These are phyloP conservation scores for Oxyura jamaicensis DNA, from an alignment of 2,113 vertebrate species.

Conservation along the genomic window DNA sequence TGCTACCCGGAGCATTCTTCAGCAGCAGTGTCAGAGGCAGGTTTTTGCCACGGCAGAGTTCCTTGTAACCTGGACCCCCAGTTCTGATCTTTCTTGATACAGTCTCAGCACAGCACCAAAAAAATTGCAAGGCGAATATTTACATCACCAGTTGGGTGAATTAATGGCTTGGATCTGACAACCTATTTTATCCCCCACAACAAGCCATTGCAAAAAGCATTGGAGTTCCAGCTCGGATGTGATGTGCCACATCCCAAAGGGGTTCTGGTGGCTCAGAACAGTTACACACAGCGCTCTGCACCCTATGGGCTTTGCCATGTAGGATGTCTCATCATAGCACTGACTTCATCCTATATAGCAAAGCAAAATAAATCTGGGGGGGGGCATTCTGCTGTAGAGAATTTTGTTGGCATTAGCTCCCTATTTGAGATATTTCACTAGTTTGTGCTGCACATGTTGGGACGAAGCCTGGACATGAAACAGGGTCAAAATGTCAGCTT, in stretches of 20 bases:
- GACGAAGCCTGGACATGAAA: neutral
- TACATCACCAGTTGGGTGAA: neutral
- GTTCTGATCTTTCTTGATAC: neutral
- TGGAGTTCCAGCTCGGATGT: neutral
- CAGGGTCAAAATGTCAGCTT: neutral
- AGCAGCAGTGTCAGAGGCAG: neutral
- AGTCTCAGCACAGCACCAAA: neutral
- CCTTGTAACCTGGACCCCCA: neutral
- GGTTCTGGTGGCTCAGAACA: neutral
- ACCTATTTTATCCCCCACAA: rapidly evolving
- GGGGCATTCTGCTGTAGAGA: neutral
- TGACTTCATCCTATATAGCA: rapidly evolving
- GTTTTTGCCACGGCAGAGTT: neutral
- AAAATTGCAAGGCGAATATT: neutral
- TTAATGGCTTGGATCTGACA: neutral
- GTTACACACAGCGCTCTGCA: neutral
- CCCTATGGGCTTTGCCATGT: rapidly evolving
- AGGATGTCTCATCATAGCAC: rapidly evolving
- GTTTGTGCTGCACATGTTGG: rapidly evolving
- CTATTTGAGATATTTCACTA: neutral
- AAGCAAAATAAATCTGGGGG: neutral
- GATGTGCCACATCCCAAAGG: rapidly evolving
- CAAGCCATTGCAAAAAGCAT: neutral
- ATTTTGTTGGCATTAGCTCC: rapidly evolving
- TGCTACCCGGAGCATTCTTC: neutral